Conservation (phyloP, 92 coral and sea anemone species). For the Meandrina meandrites region DNA sequence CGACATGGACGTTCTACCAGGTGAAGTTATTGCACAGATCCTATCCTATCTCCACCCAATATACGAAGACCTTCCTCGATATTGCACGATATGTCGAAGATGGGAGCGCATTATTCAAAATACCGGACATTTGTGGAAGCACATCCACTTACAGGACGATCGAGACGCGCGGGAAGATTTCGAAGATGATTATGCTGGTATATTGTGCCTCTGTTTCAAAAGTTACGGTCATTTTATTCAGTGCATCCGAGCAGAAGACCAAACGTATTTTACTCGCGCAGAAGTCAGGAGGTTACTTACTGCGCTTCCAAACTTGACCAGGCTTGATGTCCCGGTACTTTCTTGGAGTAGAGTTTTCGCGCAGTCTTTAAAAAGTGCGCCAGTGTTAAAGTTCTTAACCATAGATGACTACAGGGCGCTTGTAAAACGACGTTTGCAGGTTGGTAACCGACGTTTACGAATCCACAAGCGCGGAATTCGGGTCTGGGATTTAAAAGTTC, state of each 20-base stretch:
- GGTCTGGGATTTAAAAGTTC: constrained; percentile 61
- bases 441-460: neutral
- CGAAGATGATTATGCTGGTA: constrained; percentile 42
- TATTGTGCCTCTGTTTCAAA: constrained; percentile 55
- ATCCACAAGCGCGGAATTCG: constrained; percentile 65
- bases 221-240: constrained; percentile 64
- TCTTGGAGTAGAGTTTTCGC: constrained; percentile 70
- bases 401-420: constrained; percentile 73
- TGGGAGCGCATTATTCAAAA: constrained; percentile 72
- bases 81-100: constrained; percentile 63
- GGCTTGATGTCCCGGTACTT: constrained; percentile 69
- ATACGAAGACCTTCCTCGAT: constrained; percentile 64
- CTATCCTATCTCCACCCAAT: constrained; percentile 75
- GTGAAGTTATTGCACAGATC: constrained; percentile 71
- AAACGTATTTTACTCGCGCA: constrained; percentile 40
- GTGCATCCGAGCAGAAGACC: constrained; percentile 79
- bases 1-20: constrained; percentile 65
- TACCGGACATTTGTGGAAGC: constrained; percentile 70
- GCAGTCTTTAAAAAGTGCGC: constrained; percentile 55
- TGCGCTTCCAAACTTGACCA: constrained; percentile 53
- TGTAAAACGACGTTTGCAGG: constrained; percentile 8
- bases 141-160: constrained; percentile 82
- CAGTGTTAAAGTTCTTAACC: constrained; percentile 62
- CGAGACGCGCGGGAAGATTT: constrained; percentile 48
- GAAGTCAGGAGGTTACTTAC: constrained; percentile 60